Evolutionary conservation across 2,113 vertebrate species (phyloP).

Genomic region (Phalacrocorax brasilianus): DNA sequence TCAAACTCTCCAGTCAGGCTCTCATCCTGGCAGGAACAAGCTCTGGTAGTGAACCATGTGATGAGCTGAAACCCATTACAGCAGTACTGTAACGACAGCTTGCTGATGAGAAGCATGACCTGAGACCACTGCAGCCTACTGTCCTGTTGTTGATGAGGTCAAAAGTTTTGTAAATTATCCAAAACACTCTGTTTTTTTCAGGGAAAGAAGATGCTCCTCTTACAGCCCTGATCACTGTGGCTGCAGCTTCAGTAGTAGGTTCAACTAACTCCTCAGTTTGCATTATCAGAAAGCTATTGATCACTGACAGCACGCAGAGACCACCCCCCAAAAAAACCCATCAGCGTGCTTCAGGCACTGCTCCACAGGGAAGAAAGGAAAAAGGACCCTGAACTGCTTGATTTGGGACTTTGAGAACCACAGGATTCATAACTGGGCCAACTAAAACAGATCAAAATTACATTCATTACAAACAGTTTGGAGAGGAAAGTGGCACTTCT

Average conservation of each 20-base stretch:
- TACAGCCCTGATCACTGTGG: fast-evolving
- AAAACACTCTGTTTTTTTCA: neutral
- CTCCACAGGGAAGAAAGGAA: neutral
- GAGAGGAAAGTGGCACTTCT: neutral
- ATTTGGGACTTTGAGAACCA: neutral
- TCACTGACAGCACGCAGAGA: neutral
- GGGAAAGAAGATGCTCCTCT: neutral
- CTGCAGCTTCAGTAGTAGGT: neutral
- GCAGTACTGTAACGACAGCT: fast-evolving
- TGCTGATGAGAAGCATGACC: neutral
- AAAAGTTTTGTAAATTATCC: neutral
- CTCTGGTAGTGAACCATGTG: neutral
- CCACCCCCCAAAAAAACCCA: neutral
- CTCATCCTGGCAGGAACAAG: neutral
- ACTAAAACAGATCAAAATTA: neutral
- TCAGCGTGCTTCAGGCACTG: neutral
- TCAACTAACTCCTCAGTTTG: neutral
- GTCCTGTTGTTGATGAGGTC: neutral
- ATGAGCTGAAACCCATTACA: neutral
- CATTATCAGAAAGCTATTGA: neutral
- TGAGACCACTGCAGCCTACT: too few relatives aligned
- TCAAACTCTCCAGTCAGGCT: neutral
- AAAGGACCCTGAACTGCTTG: neutral
- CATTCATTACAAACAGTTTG: neutral
- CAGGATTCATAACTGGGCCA: neutral